These are phyloP conservation scores for Eristalinus sepulchralis DNA, from an alignment of 2,888 invertebrate species.

Conservation along the genomic window DNA sequence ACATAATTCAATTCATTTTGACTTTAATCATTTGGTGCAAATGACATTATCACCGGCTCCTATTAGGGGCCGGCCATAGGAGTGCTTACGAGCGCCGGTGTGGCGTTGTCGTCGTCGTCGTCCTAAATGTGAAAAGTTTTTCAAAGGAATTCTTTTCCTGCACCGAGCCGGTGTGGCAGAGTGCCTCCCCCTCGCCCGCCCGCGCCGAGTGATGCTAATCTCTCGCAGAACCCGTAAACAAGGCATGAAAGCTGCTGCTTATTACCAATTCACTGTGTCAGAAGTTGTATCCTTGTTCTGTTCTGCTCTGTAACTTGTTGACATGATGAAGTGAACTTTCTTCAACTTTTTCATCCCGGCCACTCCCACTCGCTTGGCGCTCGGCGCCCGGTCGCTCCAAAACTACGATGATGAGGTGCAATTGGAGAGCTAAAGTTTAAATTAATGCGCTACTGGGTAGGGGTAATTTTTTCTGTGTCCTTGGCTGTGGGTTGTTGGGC, in stretches of 20 bases:
- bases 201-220: conserved; percentile 41
- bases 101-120: background rate
- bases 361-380: background rate
- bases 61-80: conserved; percentile 8
- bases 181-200: background rate
- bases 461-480: conserved; percentile 32
- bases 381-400: background rate
- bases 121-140: background rate
- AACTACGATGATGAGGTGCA: conserved; percentile 51
- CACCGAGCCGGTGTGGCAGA: background rate
- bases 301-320: conserved; percentile 52
- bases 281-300: conserved; percentile 53
- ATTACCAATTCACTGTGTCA: conserved; percentile 59
- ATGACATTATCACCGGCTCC: conserved; percentile 27
- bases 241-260: conserved; percentile 43
- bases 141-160: conserved; percentile 18
- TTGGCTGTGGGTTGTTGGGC: conserved; percentile 24
- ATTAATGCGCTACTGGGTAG: conserved; percentile 32
- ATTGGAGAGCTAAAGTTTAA: conserved; percentile 58
- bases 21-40: conserved; percentile 45
- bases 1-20: conserved; percentile 51
- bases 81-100: no score
- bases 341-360: conserved; percentile 24
- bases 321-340: conserved; percentile 69
- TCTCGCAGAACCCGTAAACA: conserved; percentile 39